Percentiles rank a stretch among this genome's conserved stretches.
Evolutionary conservation across 2,888 invertebrate genomes (phyloP).

Genomic region (Pocota personata): DNA sequence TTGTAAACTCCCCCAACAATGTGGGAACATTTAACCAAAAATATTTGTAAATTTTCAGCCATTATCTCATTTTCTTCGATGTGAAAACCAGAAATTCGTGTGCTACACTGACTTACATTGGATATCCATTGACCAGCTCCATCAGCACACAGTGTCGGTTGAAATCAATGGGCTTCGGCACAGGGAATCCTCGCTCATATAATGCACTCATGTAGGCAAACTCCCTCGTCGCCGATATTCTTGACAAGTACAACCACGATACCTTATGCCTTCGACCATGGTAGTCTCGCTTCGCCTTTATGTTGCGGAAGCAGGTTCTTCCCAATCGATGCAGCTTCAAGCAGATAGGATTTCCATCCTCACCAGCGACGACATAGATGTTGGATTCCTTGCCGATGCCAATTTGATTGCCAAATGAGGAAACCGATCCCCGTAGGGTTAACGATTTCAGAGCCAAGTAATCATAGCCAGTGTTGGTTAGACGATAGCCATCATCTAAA

Average conservation of each 20-base stretch:
- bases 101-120: slow-evolving; percentile 90
- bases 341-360: slow-evolving; percentile 91
- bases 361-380: slow-evolving; percentile 94
- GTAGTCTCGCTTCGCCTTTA: slow-evolving; percentile 98
- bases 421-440: slow-evolving; percentile 89
- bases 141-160: slow-evolving; percentile 98
- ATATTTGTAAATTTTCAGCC: too few relatives aligned
- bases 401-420: slow-evolving; percentile 98
- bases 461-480: slow-evolving; percentile 98
- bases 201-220: slow-evolving; percentile 98
- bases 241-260: slow-evolving; percentile 98
- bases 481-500: slow-evolving; percentile 96
- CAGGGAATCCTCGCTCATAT: slow-evolving; percentile 94
- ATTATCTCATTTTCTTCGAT: too few relatives aligned
- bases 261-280: slow-evolving; percentile 94
- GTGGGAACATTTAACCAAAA: too few relatives aligned
- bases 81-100: too few relatives aligned
- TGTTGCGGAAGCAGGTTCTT: slow-evolving; percentile 96
- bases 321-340: slow-evolving; percentile 96
- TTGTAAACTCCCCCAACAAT: too few relatives aligned
- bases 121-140: slow-evolving; percentile 93
- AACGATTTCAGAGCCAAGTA: slow-evolving; percentile 96
- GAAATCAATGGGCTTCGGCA: slow-evolving; percentile 96
- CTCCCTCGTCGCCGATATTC: slow-evolving; percentile 98
- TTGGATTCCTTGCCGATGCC: slow-evolving; percentile 99